Percentiles rank a stretch among this genome's conserved stretches.
These are phyloP conservation scores for Pogona vitticeps DNA, from an alignment of 2,113 vertebrate species.

Conservation along the genomic window DNA sequence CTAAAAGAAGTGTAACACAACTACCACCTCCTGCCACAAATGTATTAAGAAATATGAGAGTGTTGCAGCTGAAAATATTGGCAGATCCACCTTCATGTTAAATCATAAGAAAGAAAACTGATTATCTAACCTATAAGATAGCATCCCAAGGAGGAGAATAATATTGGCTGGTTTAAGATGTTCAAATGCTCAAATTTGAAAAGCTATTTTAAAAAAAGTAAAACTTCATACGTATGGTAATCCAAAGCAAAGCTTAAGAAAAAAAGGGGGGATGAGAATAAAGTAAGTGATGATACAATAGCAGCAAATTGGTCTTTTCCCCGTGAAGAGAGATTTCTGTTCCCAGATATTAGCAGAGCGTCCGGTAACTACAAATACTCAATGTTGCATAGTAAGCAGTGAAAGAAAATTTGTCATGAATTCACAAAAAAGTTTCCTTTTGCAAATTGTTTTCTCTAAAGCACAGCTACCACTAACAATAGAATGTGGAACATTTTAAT, in stretches of 20 bases:
- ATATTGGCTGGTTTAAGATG: not conserved
- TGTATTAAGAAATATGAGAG: not conserved
- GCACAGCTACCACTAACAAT: slow-evolving; percentile 27
- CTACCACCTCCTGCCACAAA: not conserved
- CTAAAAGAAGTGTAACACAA: slow-evolving; percentile 29
- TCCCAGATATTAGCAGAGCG: slow-evolving; percentile 37
- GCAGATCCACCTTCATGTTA: not conserved
- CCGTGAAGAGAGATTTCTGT: slow-evolving; percentile 35
- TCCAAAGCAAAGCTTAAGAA: accelerated
- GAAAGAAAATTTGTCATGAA: slow-evolving; percentile 44
- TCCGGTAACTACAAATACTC: slow-evolving; percentile 48
- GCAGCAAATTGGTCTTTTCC: slow-evolving; percentile 64
- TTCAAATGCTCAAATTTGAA: not conserved
- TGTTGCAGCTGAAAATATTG: not conserved
- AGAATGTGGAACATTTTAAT: not conserved
- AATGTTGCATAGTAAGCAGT: slow-evolving; percentile 66
- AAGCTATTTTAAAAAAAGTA: not conserved
- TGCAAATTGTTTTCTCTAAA: slow-evolving; percentile 33
- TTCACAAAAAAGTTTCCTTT: slow-evolving; percentile 41
- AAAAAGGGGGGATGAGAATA: not conserved
- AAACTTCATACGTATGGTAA: not conserved
- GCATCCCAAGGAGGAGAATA: slow-evolving; percentile 7
- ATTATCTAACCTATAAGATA: slow-evolving; percentile 33
- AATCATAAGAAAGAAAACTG: not conserved
- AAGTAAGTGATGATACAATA: slow-evolving; percentile 41